A percentile compares a stretch with the other conserved stretches of the same genome.
Evolutionary conservation across 2,797 vertebrate genomes (phyloP).

Genomic region (Phylloscopus collybita): DNA sequence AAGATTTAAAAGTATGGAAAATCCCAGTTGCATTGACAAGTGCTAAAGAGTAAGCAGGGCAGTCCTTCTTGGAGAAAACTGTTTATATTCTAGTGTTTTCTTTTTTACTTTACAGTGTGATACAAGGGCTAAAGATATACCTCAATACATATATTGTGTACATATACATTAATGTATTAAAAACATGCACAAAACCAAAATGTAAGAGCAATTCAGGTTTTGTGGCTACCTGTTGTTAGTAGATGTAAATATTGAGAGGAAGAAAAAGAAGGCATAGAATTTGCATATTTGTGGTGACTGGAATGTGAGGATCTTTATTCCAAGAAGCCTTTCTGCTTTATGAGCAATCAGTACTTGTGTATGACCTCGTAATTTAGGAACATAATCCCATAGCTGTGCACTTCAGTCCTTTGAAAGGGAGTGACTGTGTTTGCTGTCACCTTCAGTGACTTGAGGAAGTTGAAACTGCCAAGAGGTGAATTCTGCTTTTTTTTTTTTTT

Average conservation of each 20-base stretch:
- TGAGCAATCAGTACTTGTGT: neutral
- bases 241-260: neutral
- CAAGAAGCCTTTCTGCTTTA: neutral
- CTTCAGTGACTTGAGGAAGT: neutral
- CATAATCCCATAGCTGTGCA: neutral
- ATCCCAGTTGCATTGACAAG: neutral
- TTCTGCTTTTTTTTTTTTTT: neutral
- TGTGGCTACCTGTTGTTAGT: neutral
- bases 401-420: neutral
- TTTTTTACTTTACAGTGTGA: neutral
- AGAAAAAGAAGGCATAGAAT: neutral
- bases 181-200: neutral
- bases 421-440: neutral
- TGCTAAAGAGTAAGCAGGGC: neutral
- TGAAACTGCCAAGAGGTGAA: neutral
- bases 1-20: neutral
- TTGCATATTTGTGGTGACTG: neutral
- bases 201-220: neutral
- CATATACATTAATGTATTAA: neutral
- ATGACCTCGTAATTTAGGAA: neutral
- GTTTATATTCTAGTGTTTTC: neutral
- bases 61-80: neutral
- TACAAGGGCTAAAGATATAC: neutral
- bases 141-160: neutral
- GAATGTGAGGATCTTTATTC: neutral